Percentiles rank a stretch among this genome's conserved stretches.
Conservation (phyloP, 2,888 invertebrate genomes). For the Selenia dentaria region DNA sequence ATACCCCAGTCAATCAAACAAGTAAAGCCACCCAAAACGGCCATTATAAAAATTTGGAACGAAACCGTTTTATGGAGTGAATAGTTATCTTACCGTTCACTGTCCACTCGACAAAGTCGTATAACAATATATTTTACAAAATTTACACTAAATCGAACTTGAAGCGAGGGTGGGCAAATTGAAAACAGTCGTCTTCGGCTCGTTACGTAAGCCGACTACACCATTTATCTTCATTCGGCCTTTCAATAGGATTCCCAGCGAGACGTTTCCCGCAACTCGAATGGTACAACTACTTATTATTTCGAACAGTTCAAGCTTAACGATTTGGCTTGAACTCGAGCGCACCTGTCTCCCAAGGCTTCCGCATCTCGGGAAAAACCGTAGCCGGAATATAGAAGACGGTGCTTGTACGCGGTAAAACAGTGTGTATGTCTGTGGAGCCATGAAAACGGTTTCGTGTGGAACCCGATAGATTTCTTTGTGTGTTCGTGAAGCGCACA, state of each 20-base stretch:
- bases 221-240: slow-evolving; percentile 82
- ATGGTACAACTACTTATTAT: slow-evolving; percentile 80
- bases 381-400: slow-evolving; percentile 1
- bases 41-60: slow-evolving; percentile 36
- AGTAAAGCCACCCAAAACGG: slow-evolving; percentile 28
- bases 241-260: slow-evolving; percentile 76
- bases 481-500: slow-evolving; percentile 17
- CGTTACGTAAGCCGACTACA: slow-evolving; percentile 75
- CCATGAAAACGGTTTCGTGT: slow-evolving; percentile 12
- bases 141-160: slow-evolving; percentile 71
- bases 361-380: slow-evolving; percentile 4
- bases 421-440: background rate
- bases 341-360: slow-evolving; percentile 60
- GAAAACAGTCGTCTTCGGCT: slow-evolving; percentile 79
- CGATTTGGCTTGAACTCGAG: slow-evolving; percentile 66
- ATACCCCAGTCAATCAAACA: slow-evolving; percentile 14
- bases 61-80: slow-evolving; percentile 32
- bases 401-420: slow-evolving; percentile 3
- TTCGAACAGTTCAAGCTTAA: slow-evolving; percentile 75
- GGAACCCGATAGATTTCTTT: slow-evolving; percentile 15
- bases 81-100: slow-evolving; percentile 30
- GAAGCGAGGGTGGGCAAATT: slow-evolving; percentile 67
- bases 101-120: slow-evolving; percentile 24
- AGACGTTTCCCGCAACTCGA: slow-evolving; percentile 78
- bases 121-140: slow-evolving; percentile 54